phyloP scores from a whole-genome alignment of 2,888 invertebrate species.

The Sclerodermus sp. region DNA sequence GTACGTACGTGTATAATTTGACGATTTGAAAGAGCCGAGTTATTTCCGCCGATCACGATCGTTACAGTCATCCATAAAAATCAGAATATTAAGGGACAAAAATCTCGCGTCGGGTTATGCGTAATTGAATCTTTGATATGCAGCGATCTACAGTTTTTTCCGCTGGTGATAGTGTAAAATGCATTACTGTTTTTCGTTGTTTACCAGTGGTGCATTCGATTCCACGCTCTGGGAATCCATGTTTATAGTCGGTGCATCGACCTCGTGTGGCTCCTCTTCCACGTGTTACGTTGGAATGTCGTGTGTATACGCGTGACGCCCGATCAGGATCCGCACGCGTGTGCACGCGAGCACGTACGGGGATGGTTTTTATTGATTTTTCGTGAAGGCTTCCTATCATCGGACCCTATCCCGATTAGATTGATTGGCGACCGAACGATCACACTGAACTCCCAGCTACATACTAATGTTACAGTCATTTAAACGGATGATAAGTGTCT shows the following conservation, averaged over 20 bases:
- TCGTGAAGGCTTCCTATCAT: constrained; percentile 9
- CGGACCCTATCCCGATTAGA: constrained; percentile 26
- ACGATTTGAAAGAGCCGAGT: too few species aligned
- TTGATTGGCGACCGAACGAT: constrained; percentile 26
- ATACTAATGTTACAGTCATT: constrained; percentile 7
- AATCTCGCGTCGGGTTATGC: too few species aligned
- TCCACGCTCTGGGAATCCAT: background rate
- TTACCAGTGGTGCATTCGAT: too few species aligned
- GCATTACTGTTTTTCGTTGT: too few species aligned
- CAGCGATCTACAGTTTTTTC: too few species aligned
- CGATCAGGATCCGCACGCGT: constrained; percentile 6
- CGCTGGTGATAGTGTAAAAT: too few species aligned
- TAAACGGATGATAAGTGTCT: too few species aligned
- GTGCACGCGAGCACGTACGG: constrained; percentile 2
- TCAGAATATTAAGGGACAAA: too few species aligned
- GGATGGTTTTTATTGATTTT: constrained; percentile 22
- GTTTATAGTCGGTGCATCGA: constrained; percentile 17
- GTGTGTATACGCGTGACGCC: background rate
- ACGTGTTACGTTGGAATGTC: background rate
- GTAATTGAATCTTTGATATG: too few species aligned
- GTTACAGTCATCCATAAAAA: too few species aligned
- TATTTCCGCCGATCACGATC: too few species aligned
- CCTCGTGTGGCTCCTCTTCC: constrained; percentile 5
- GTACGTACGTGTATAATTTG: too few species aligned
- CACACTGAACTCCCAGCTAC: constrained; percentile 19